Evolutionary conservation across 1,140 invertebrate species (phyloP), one percentile per base, ranked within the genome.

Genomic region (Ectropis grisescens): DNA sequence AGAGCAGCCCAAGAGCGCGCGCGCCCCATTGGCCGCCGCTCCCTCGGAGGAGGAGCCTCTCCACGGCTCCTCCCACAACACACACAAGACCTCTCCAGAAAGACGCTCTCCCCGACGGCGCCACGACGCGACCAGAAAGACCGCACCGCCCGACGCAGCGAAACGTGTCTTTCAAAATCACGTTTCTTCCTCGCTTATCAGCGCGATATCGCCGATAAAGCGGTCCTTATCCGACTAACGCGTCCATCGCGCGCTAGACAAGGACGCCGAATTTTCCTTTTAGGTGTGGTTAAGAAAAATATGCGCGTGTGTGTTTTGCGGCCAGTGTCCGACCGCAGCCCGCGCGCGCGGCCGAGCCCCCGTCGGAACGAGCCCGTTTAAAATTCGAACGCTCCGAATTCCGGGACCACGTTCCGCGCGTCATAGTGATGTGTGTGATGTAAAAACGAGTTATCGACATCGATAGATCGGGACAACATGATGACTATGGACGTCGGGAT

Each of bases 401-500:
- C 40, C 58, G 48, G 44, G 45, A 47, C 48, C 47, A 45, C 42
- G 30, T 19, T 33, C 22, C 51, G 48, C 47, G 33, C n/a, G n/a
- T n/a, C n/a, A 31, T 50, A 61, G 69, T 74, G 67, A 72, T 67
- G 72, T 70, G 66, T 65, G 71, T 65, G 55, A 58, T 55, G 54
- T 69, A 58, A 64, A 6, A 41, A 37, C 10, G 26, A 25, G 46
- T 38, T 59, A 57, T 62, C 60, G 58, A 66, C 55, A 65, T 40
- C 55, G 51, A 47, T 46, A 47, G 42, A 47, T 46, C 39, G 52
- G 49, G 47, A 47, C 68, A 69, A 70, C 69, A 83, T 83, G 81
- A 83, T 83, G 78, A 83, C 78, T 65, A 83, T 83, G 81, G 81
- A 83, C 61, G 61, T 83, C 67, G 71, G 76, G 39, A 82, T 83